A percentile compares a stretch with the other conserved stretches of the same genome.
Evolutionary conservation across 2,888 invertebrate genomes (phyloP).

Genomic region (Bimastos eiseni): DNA sequence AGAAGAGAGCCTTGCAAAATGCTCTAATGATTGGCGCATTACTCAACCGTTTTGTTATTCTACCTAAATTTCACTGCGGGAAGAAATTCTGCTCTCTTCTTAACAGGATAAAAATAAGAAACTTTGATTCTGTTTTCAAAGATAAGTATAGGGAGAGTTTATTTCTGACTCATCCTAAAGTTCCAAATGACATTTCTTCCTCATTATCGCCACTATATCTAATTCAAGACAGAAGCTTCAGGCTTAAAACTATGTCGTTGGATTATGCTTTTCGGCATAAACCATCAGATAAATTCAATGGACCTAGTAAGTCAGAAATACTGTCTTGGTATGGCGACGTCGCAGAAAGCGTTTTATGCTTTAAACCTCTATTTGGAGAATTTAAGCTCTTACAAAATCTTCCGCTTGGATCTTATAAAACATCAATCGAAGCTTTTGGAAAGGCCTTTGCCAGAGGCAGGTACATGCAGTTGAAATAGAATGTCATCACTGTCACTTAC

Average conservation of each 20-base stretch:
- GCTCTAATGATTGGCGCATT: slow-evolving; percentile 30
- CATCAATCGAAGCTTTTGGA: neutral
- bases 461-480: too few species aligned
- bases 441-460: neutral
- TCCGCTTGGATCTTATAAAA: neutral
- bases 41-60: slow-evolving; percentile 40
- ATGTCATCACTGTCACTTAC: too few species aligned
- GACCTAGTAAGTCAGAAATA: neutral
- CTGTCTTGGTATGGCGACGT: neutral
- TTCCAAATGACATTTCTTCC: neutral
- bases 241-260: neutral
- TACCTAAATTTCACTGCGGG: slow-evolving; percentile 42
- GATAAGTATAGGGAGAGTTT: neutral
- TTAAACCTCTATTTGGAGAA: neutral
- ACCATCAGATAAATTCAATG: neutral
- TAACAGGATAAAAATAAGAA: neutral
- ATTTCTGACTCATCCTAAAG: neutral
- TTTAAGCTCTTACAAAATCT: neutral
- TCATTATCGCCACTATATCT: neutral
- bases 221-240: neutral
- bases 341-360: neutral
- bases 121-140: neutral
- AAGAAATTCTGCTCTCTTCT: neutral
- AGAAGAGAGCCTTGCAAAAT: slow-evolving; percentile 27
- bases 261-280: neutral